These are phyloP conservation scores for Cerceris rybyensis DNA, from an alignment of 2,888 invertebrate genomes.

Conservation along the genomic window DNA sequence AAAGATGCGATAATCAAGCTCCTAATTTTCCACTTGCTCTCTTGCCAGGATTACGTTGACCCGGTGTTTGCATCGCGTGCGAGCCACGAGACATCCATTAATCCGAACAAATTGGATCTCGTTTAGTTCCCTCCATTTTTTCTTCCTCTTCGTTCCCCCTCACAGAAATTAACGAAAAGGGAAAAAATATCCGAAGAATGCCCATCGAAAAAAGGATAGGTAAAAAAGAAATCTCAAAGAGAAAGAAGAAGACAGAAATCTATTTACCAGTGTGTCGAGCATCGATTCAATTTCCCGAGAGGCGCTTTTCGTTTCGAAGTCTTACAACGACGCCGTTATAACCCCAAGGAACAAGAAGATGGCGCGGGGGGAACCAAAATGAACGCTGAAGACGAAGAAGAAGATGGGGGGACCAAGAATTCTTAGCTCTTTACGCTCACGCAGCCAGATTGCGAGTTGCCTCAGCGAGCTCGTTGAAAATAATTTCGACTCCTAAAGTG, in stretches of 20 bases:
- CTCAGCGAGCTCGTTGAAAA: conserved; percentile 42
- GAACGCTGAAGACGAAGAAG: neutral
- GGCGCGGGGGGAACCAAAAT: conserved; percentile 6
- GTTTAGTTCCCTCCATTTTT: conserved; percentile 29
- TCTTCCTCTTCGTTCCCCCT: neutral
- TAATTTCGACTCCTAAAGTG: conserved; percentile 34
- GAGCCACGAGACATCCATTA: conserved; percentile 48
- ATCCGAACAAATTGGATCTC: conserved; percentile 57
- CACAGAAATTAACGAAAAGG: neutral
- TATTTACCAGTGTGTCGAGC: conserved; percentile 57
- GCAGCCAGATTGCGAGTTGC: conserved; percentile 50
- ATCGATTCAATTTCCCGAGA: conserved; percentile 63
- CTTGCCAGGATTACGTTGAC: conserved; percentile 50
- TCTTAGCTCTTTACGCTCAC: conserved; percentile 47
- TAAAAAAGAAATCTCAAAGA: neutral
- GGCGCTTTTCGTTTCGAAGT: conserved; percentile 60
- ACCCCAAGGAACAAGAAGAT: conserved; percentile 30
- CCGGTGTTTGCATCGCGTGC: conserved; percentile 50
- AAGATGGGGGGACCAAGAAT: conserved; percentile 13
- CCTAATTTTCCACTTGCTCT: conserved; percentile 47
- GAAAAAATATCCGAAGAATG: no score
- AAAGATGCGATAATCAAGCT: conserved; percentile 48
- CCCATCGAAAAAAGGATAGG: no score
- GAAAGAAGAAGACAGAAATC: conserved; percentile 44
- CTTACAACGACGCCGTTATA: conserved; percentile 53